Conservation (phyloP, 2,888 invertebrate species). For the Sesamia inferens region DNA sequence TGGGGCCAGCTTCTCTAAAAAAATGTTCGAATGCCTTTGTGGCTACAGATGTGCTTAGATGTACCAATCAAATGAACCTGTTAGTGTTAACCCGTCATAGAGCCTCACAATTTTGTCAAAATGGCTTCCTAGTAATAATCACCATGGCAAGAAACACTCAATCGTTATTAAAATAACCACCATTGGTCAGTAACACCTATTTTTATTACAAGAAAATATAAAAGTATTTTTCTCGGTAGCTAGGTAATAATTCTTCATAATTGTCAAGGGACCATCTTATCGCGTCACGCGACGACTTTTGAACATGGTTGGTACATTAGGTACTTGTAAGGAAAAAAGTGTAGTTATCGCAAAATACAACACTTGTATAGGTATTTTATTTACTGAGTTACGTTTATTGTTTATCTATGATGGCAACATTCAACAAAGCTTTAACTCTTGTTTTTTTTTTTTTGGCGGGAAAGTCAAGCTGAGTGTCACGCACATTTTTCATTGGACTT, state of each 20-base stretch:
- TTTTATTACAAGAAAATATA: slow-evolving; percentile 55
- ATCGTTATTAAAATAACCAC: slow-evolving; percentile 52
- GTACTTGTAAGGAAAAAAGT: slow-evolving; percentile 33
- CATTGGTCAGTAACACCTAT: slow-evolving; percentile 53
- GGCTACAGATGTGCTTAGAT: background rate
- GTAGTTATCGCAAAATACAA: slow-evolving; percentile 29
- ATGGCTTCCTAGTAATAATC: slow-evolving; percentile 24
- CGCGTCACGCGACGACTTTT: slow-evolving; percentile 63
- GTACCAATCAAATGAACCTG: background rate
- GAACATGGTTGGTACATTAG: slow-evolving; percentile 39
- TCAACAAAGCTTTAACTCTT: background rate
- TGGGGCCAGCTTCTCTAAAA: background rate
- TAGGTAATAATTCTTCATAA: slow-evolving; percentile 68
- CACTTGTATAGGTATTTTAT: slow-evolving; percentile 13
- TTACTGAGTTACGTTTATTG: background rate
- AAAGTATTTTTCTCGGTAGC: slow-evolving; percentile 56
- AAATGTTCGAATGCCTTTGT: background rate
- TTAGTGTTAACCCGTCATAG: background rate
- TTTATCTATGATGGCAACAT: slow-evolving; percentile 3
- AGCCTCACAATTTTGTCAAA: slow-evolving; percentile 16
- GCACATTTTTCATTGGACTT: no score
- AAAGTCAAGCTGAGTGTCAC: no score
- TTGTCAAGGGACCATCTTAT: slow-evolving; percentile 66
- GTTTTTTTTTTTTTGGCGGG: no score
- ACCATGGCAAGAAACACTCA: slow-evolving; percentile 57